Evolutionary conservation across 1,140 invertebrate species (phyloP), one percentile per base, ranked within the genome.

Genomic region (Lordiphosa stackelbergi): DNA sequence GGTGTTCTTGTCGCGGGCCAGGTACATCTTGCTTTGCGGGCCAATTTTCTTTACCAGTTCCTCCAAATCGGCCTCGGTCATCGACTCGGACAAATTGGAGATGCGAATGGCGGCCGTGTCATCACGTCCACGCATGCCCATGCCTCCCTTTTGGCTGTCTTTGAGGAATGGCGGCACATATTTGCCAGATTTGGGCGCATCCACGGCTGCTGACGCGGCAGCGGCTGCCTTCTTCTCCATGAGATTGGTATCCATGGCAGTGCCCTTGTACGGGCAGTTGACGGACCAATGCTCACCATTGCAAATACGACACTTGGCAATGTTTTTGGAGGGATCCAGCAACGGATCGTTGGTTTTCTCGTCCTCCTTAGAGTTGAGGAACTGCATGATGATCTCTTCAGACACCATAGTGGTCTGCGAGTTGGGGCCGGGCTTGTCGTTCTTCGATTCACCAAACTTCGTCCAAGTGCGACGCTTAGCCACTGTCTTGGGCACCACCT

Each of bases 221-320:
- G 84, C 71, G 0, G 75, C 63, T 11, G 86, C 84, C 59, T 88
- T 88, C 57, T 85, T 86, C 40, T 86, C 89, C 87, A 85, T 85
- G 45, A 74, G 89, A 68, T 91, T 91, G 65, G 91, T 91, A 58
- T 91, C 91, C 57, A 95, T 89, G 62, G 92, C 90, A 77, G 93
- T 96, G 73, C 98, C 95, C 88, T 98, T 98, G 91, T 96, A 99
- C 2, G 97, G 97, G 91, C 97, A 99, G 71, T 96, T 96, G 42
- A 95, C 93, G 5, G 97, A 98, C 96, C 97, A 99, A 90, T 99
- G 97, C 71, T 98, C 97, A 11, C 95, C 95, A 83, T 96, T 96
- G 89, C 97, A 99, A 55, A 94, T 96, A 88, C 97, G 92, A 86
- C 97, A 99, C 85, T 96, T 96, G 49, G 98, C 95, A 73, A 96